Evolutionary conservation across 2,888 invertebrate genomes (phyloP).

Genomic region (Polydrusus pterygomalis): DNA sequence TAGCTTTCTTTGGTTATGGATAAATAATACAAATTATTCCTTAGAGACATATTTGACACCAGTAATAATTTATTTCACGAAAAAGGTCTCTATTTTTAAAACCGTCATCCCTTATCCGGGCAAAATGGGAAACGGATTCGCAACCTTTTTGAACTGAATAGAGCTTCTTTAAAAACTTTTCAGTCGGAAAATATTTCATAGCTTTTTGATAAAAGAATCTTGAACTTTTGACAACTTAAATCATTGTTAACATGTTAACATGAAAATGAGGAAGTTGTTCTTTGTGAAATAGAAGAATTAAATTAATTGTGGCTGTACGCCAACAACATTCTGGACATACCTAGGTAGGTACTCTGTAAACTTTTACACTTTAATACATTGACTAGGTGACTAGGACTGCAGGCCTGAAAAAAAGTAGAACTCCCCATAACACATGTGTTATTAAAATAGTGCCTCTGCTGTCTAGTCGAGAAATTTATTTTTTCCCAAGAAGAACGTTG

Average conservation of each 20-base stretch:
- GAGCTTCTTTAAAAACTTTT: slow-evolving; percentile 22
- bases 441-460: too few species aligned
- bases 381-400: too few species aligned
- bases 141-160: slow-evolving; percentile 12
- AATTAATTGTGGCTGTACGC: background rate
- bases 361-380: too few species aligned
- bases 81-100: slow-evolving; percentile 15
- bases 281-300: background rate
- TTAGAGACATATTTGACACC: background rate
- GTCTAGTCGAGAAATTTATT: too few species aligned
- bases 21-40: background rate
- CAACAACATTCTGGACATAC: too few species aligned
- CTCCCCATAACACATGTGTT: too few species aligned
- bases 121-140: background rate
- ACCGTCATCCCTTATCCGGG: slow-evolving; percentile 9
- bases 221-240: slow-evolving; percentile 11
- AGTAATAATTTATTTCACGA: background rate
- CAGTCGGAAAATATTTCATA: slow-evolving; percentile 12
- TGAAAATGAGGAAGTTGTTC: background rate
- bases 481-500: too few species aligned
- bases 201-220: slow-evolving; percentile 1
- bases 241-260: background rate
- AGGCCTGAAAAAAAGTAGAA: too few species aligned
- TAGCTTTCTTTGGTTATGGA: background rate
- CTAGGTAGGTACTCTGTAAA: too few species aligned